phyloP scores from a whole-genome alignment of 37 sponge, comb jelly and placozoan genomes.

The Haliclona indistincta region DNA sequence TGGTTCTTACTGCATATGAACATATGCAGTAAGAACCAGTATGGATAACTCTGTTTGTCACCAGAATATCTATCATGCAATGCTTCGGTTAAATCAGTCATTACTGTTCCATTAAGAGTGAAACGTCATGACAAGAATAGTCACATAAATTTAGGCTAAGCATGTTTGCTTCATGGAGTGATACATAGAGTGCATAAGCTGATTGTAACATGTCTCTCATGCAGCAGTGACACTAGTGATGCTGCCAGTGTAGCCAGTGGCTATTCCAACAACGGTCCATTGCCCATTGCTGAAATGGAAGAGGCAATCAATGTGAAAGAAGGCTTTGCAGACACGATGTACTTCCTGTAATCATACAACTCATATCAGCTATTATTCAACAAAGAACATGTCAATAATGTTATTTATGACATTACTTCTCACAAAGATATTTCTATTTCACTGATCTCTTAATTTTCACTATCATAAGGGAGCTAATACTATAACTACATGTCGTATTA shows the following conservation, averaged over 20 bases:
- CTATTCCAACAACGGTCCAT: neutral
- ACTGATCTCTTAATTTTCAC: neutral
- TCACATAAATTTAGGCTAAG: too few species aligned
- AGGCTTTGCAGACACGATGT: constrained; percentile 19
- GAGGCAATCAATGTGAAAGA: constrained; percentile 19
- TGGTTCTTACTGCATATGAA: too few species aligned
- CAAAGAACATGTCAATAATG: neutral
- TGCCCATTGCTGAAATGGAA: constrained; percentile 3
- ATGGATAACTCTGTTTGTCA: too few species aligned
- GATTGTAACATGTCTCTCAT: neutral
- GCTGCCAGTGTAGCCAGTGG: constrained; percentile 2
- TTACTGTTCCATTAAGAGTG: too few species aligned
- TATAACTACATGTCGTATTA: neutral
- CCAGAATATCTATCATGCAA: too few species aligned
- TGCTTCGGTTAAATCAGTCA: too few species aligned
- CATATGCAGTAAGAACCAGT: too few species aligned
- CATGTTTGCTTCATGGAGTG: too few species aligned
- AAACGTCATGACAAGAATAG: too few species aligned
- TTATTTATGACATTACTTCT: neutral
- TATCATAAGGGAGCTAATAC: neutral
- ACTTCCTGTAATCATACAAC: constrained; percentile 8
- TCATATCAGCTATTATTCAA: neutral
- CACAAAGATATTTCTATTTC: neutral
- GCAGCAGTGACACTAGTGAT: constrained; percentile 17
- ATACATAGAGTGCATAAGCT: too few species aligned